Evolutionary conservation across 2,888 invertebrate genomes (phyloP).

Genomic region (Morpho deidamia): DNA sequence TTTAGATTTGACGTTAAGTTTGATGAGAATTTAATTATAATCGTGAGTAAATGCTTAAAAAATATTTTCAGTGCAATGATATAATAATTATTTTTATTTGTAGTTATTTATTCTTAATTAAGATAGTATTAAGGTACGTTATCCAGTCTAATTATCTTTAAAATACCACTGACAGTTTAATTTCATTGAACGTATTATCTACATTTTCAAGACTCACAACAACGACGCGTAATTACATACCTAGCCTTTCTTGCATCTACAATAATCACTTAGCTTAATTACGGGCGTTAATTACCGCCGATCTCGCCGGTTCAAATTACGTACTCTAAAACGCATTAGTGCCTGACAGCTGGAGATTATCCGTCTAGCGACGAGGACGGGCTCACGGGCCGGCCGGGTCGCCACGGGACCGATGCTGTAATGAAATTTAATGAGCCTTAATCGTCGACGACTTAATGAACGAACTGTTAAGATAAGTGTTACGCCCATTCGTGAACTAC

Average conservation of each 20-base stretch:
- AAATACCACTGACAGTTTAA: constrained; percentile 14
- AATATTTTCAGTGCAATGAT: too few species aligned
- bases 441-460: constrained; percentile 76
- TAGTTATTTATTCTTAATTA: background rate
- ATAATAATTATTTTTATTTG: too few species aligned
- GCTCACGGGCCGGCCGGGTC: constrained; percentile 39
- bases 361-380: constrained; percentile 61
- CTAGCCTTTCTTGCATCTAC: constrained; percentile 46
- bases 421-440: constrained; percentile 77
- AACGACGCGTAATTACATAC: constrained; percentile 13
- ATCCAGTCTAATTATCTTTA: constrained; percentile 3
- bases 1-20: too few species aligned
- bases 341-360: constrained; percentile 77
- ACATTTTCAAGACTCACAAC: constrained; percentile 10
- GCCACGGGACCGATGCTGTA: constrained; percentile 60
- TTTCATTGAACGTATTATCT: constrained; percentile 6
- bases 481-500: constrained; percentile 45
- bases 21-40: too few species aligned
- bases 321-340: constrained; percentile 79
- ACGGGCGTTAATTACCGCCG: constrained; percentile 73
- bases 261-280: constrained; percentile 77
- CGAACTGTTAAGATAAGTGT: constrained; percentile 67
- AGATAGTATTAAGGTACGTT: background rate
- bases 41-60: too few species aligned
- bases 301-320: constrained; percentile 78